Evolutionary conservation across 2,888 invertebrate species (phyloP).

Genomic region (Deilephila porcellus): DNA sequence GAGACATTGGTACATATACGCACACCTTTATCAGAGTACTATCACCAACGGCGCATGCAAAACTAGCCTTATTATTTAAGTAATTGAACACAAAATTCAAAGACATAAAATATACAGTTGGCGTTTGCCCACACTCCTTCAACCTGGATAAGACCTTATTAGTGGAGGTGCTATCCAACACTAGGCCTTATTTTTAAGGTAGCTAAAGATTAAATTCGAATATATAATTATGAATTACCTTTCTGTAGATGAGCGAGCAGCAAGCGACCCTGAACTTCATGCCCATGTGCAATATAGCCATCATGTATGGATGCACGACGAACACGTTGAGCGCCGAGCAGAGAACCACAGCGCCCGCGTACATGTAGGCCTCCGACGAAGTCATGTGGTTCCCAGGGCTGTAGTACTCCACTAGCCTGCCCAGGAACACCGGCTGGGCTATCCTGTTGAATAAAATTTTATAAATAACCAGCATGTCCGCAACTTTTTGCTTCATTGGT

Average conservation of each 20-base stretch:
- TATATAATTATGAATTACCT: conserved; percentile 68
- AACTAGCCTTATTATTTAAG: too few species aligned
- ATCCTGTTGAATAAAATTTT: conserved; percentile 72
- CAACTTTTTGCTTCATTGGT: too few species aligned
- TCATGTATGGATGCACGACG: conserved; percentile 95
- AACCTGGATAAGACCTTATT: too few species aligned
- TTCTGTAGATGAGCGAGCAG: conserved; percentile 93
- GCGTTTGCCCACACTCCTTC: too few species aligned
- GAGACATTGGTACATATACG: too few species aligned
- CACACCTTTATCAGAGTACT: too few species aligned
- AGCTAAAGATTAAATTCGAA: too few species aligned
- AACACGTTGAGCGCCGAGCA: conserved; percentile 91
- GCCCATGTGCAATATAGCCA: conserved; percentile 91
- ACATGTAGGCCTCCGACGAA: conserved; percentile 88
- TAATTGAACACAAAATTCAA: too few species aligned
- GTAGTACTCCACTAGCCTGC: conserved; percentile 86
- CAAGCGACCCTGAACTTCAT: conserved; percentile 93
- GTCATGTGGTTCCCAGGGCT: conserved; percentile 65
- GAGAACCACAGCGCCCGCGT: conserved; percentile 89
- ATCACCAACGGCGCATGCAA: too few species aligned
- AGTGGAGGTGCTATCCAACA: too few species aligned
- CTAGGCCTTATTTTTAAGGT: too few species aligned
- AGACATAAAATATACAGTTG: too few species aligned
- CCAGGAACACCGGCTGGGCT: conserved; percentile 87
- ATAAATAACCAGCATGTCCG: background rate